Evolutionary conservation across 2,797 vertebrate genomes (phyloP), one percentile per base, ranked within the genome.

Genomic region (Synaphobranchus kaupii): DNA sequence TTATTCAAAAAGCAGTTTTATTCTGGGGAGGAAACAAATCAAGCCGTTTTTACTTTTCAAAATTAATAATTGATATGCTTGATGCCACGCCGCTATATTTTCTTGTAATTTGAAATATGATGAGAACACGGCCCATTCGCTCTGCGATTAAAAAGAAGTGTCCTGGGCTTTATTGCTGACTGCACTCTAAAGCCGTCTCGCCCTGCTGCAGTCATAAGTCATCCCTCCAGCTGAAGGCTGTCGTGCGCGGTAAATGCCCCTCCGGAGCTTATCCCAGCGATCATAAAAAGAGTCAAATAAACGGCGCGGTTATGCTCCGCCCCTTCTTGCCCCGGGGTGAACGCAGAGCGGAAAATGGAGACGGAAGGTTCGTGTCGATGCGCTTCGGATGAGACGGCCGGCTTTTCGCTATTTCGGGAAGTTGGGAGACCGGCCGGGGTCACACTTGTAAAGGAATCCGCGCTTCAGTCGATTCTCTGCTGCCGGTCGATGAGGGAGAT

Each of bases 1-100:
- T 81, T 81, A 81, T 81, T 81, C 78, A 50, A 50, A 39, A 81
- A 81, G 78, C 78, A 50, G 47, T 81, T 50, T 81, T 81, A 81
- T 25, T 81, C 22, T 1, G 44, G 13, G 20, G 73, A 0, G 25
- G n/a, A 22, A 22, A 81, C 44, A 81, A 28, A 81, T 81, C 39
- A 80, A 80, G 76, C 8, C 12, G 50, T 81, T 81, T 50, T 48
- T 80, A 44, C 73, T 78, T 78, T 78, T 47, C 68, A 78, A 20
- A 50, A 48, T 81, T 81, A 50, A 81, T 81, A 81, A 81, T 81
- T 81, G 44, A 81, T 81, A 81, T 50, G 22, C 44, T 47, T 20
- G 50, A 56, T 34, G n/a, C 28, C 22, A 17, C 15, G 25, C 39
- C 25, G 15, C 78, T 25, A 31, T 58, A 31, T 83, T 31, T 54